Conservation (phyloP, 2,888 invertebrate genomes). For the Orthonevra nobilis region DNA sequence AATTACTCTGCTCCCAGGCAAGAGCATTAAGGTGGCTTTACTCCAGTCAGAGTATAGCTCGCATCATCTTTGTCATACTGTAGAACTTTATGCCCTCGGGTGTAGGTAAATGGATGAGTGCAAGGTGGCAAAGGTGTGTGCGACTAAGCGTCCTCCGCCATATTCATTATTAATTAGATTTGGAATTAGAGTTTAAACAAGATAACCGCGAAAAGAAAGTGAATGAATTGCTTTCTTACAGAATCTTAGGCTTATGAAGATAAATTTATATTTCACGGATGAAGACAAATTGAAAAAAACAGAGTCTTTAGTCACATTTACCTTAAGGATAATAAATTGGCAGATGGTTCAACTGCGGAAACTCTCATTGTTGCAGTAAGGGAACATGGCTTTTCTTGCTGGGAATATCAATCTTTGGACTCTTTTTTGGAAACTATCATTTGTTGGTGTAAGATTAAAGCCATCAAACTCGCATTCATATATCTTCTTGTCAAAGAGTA, state of each 20-base stretch:
- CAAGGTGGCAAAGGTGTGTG: background rate
- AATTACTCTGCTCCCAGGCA: constrained; percentile 20
- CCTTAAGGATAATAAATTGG: constrained; percentile 5
- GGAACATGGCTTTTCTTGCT: too few relatives aligned
- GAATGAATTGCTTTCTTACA: constrained; percentile 21
- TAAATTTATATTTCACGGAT: constrained; percentile 6
- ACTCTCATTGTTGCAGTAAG: too few relatives aligned
- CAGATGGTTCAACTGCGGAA: too few relatives aligned
- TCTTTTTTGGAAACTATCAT: too few relatives aligned
- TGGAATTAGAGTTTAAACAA: constrained; percentile 17
- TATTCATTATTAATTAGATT: constrained; percentile 29
- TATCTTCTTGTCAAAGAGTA: too few relatives aligned
- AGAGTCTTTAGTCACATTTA: background rate
- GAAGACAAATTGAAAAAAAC: background rate
- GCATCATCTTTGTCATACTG: constrained; percentile 19
- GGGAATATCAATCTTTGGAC: too few relatives aligned
- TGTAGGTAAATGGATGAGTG: background rate
- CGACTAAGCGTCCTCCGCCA: constrained; percentile 1
- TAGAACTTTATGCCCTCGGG: background rate
- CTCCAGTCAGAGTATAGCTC: background rate
- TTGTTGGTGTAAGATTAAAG: too few relatives aligned
- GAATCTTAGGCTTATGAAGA: constrained; percentile 14
- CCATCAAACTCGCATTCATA: too few relatives aligned
- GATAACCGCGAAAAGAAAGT: background rate
- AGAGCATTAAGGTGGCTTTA: constrained; percentile 15